A percentile compares a stretch with the other conserved stretches of the same genome.
These are phyloP conservation scores for Drosophila parthenogenetica DNA, from an alignment of 2,888 invertebrate genomes.

Conservation along the genomic window DNA sequence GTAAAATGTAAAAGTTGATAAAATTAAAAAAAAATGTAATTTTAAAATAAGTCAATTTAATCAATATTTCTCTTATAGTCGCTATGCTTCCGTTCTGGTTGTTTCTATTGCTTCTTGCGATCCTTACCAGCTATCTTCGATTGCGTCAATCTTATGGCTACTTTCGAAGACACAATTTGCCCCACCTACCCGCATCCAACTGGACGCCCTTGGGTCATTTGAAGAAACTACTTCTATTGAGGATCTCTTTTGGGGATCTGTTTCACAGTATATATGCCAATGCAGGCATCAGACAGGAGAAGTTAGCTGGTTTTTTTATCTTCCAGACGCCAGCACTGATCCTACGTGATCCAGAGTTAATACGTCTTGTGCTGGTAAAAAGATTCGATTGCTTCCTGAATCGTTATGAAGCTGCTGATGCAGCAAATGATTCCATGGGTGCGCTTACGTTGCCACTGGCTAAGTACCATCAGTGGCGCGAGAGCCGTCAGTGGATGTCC, in stretches of 20 bases:
- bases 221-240: constrained; percentile 76
- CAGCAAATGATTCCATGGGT: constrained; percentile 69
- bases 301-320: constrained; percentile 83
- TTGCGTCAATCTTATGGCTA: constrained; percentile 60
- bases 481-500: constrained; percentile 74
- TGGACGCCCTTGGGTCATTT: constrained; percentile 84
- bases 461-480: constrained; percentile 77
- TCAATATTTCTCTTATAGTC: background rate
- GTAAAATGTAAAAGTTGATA: background rate
- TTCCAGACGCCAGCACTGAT: constrained; percentile 85
- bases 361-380: constrained; percentile 84
- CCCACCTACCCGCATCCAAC: constrained; percentile 72
- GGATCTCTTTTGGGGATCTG: constrained; percentile 79
- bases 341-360: constrained; percentile 84
- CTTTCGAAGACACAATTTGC: constrained; percentile 76
- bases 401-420: constrained; percentile 81
- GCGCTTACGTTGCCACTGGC: constrained; percentile 73
- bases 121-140: constrained; percentile 41
- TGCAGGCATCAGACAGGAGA: constrained; percentile 39
- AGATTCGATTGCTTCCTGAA: constrained; percentile 77
- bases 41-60: background rate
- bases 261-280: constrained; percentile 82
- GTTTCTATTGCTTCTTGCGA: constrained; percentile 30
- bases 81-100: constrained; percentile 39
- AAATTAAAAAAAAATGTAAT: too few relatives aligned